A percentile compares a stretch with the other conserved stretches of the same genome.
These are phyloP conservation scores for Cryptoprocta ferox DNA, from an alignment of 2,797 vertebrate genomes.

Conservation along the genomic window DNA sequence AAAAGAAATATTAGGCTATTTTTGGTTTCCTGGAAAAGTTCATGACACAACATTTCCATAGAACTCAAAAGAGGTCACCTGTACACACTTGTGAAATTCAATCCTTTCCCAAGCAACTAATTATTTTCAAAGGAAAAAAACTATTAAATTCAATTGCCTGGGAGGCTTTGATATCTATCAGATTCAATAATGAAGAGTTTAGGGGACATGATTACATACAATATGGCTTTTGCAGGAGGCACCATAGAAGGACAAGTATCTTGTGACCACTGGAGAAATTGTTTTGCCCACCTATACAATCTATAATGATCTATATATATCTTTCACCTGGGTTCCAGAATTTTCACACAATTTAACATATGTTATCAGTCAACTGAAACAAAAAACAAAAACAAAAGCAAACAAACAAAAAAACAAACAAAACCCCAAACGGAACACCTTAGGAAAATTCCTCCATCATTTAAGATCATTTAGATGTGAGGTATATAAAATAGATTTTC, in stretches of 20 bases:
- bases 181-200: background rate
- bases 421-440: background rate
- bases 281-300: background rate
- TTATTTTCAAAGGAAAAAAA: background rate
- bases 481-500: background rate
- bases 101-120: constrained; percentile 34
- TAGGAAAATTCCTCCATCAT: background rate
- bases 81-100: background rate
- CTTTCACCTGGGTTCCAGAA: background rate
- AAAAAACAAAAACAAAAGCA: background rate
- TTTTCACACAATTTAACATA: background rate
- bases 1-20: constrained; percentile 39
- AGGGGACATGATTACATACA: background rate
- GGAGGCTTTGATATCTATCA: background rate
- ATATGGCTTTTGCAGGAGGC: background rate
- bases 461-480: constrained; percentile 27
- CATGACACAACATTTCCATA: constrained; percentile 5
- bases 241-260: background rate
- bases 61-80: constrained; percentile 6
- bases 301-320: background rate
- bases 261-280: background rate
- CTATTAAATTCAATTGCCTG: background rate
- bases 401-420: too few species aligned
- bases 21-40: constrained; percentile 54
- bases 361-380: background rate